Evolutionary conservation across 2,888 invertebrate genomes (phyloP), one percentile per base, ranked within the genome.

Genomic region (Caenorhabditis zanzibari): DNA sequence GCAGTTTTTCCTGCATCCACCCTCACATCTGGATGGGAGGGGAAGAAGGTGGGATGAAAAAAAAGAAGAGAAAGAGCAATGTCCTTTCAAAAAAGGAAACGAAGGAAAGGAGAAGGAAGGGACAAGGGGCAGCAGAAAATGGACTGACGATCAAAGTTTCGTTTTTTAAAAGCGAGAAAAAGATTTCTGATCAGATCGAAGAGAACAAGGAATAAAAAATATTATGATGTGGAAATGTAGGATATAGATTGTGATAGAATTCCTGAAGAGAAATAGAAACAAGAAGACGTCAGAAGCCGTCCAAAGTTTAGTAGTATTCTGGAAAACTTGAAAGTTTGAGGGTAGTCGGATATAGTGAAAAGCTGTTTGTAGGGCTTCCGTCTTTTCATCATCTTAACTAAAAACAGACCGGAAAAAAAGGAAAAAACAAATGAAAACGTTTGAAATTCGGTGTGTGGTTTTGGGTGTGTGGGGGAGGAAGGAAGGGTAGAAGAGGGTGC

Each of bases 91-190:
- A 64, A 72, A 72, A 66, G 54, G 54, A 68, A 73, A 66, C 35
- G 35, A 35, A 49, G 59, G n/a, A 63, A 35, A 77, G 61, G 44
- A 69, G 54, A 24, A 54, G 38, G n/a, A 35, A 52, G 54, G 74
- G 32, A 38, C 38, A 49, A 32, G 32, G 28, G 32, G 32, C n/a
- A n/a, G 38, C 16, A 59, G 32, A 59, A 59, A 28, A 63, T 26
- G 61, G 49, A 35, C 28, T 66, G 77, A 69, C 69, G 77, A 71
- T 71, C 77, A 77, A 77, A 77, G 77, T 77, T 77, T 77, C 54
- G 77, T 56, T 52, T 54, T 68, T 69, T 69, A 22, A 47, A 28
- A 16, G 22, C 32, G 19, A 38, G 38, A 54, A 41, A 54, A 56
- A 19, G 61, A 59, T 35, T 61, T 69, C 49, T 77, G 69, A 77